Conservation (phyloP, 2,797 vertebrate species). For the Dromococcyx pavoninus region DNA sequence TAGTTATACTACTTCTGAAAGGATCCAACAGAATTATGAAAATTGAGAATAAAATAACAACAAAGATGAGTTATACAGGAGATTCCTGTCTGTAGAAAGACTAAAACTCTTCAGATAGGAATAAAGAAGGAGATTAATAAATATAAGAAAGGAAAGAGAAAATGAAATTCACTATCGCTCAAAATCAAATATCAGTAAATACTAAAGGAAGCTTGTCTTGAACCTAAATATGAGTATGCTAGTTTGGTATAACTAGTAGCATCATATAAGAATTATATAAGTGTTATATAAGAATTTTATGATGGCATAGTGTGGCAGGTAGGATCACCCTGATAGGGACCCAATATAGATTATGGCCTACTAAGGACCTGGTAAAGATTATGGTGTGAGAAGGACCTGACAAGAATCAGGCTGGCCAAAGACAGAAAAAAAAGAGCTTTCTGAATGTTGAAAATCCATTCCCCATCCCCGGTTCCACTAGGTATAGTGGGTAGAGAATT, state of each 20-base stretch:
- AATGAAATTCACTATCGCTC: neutral
- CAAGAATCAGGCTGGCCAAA: too few species aligned
- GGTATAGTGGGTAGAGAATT: too few species aligned
- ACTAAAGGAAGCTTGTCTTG: neutral
- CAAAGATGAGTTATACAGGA: neutral
- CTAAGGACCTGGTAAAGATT: too few species aligned
- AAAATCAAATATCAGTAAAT: neutral
- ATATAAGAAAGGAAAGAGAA: neutral
- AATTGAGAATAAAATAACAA: neutral
- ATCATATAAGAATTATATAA: neutral
- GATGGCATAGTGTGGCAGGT: too few species aligned
- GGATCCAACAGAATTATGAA: neutral
- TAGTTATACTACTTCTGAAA: neutral
- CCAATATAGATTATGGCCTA: too few species aligned
- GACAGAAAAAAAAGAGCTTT: too few species aligned
- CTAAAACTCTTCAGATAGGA: neutral
- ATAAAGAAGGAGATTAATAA: neutral
- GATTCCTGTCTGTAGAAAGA: neutral
- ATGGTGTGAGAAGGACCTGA: too few species aligned
- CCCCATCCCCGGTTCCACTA: too few species aligned
- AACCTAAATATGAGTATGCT: neutral
- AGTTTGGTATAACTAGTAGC: neutral
- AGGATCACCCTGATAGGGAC: too few species aligned
- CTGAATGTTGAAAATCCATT: too few species aligned
- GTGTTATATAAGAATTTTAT: neutral